Percentiles rank a stretch among this genome's conserved stretches.
Conservation (phyloP, 2,888 invertebrate species). For the Limenitis camilla region DNA sequence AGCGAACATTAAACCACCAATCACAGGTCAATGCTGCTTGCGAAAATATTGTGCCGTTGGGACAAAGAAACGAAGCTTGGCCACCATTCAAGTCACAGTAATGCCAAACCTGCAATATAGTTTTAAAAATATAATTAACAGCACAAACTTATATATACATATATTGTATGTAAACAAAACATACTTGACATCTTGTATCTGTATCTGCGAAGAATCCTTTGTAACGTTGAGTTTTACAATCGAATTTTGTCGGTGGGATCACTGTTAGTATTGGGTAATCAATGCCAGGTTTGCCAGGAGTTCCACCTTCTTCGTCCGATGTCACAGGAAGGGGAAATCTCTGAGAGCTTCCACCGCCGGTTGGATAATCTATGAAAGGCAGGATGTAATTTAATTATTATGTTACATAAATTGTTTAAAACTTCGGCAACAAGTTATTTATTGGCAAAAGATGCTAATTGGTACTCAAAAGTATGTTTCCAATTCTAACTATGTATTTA, state of each 20-base stretch:
- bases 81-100: slow-evolving; percentile 93
- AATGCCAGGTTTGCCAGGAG: slow-evolving; percentile 80
- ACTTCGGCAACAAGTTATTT: too few relatives aligned
- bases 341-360: slow-evolving; percentile 47
- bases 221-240: slow-evolving; percentile 88
- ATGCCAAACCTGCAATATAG: slow-evolving; percentile 84
- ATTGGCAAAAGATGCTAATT: too few relatives aligned
- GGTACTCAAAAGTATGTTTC: too few relatives aligned
- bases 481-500: too few relatives aligned
- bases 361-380: slow-evolving; percentile 36
- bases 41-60: slow-evolving; percentile 92
- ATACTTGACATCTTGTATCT: slow-evolving; percentile 88
- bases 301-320: slow-evolving; percentile 75
- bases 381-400: not conserved
- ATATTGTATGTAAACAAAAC: slow-evolving; percentile 5
- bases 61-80: slow-evolving; percentile 91
- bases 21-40: slow-evolving; percentile 92
- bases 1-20: slow-evolving; percentile 95
- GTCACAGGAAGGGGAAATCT: slow-evolving; percentile 55
- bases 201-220: slow-evolving; percentile 94
- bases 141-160: not conserved
- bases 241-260: slow-evolving; percentile 85
- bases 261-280: slow-evolving; percentile 86
- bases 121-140: not conserved
- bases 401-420: too few relatives aligned